Conservation (phyloP, 1,140 invertebrate species). For the Marisa cornuarietis region DNA sequence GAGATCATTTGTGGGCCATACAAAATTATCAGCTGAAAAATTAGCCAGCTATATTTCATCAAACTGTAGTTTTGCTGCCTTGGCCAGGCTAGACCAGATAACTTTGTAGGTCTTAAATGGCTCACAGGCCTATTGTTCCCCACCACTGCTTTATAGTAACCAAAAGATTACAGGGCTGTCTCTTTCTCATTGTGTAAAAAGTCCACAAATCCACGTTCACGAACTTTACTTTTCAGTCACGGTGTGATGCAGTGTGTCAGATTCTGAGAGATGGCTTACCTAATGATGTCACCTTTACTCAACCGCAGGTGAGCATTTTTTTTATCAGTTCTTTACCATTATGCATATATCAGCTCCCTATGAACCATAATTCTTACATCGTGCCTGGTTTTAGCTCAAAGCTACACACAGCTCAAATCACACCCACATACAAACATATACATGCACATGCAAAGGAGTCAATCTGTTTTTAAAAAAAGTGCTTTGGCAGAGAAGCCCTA, state of each 20-base stretch:
- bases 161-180: too few species aligned
- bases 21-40: too few species aligned
- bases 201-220: not conserved
- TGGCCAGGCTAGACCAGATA: too few species aligned
- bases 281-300: not conserved
- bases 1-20: too few species aligned
- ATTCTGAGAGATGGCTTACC: conserved; percentile 8
- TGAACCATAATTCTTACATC: not conserved
- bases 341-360: not conserved
- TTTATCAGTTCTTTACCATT: not conserved
- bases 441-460: not conserved
- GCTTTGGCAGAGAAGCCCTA: not conserved
- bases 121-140: too few species aligned
- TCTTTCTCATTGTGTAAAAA: too few species aligned
- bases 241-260: conserved; percentile 15
- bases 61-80: too few species aligned
- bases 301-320: conserved; percentile 13
- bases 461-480: not conserved
- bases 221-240: conserved; percentile 6
- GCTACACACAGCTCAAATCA: not conserved
- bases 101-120: too few species aligned
- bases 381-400: not conserved
- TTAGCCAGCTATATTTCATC: too few species aligned
- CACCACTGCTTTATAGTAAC: too few species aligned
- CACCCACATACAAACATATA: not conserved